Base-by-base conservation (phyloP, 2,113 vertebrate species). In the Thamnaconus septentrionalis region DNA sequence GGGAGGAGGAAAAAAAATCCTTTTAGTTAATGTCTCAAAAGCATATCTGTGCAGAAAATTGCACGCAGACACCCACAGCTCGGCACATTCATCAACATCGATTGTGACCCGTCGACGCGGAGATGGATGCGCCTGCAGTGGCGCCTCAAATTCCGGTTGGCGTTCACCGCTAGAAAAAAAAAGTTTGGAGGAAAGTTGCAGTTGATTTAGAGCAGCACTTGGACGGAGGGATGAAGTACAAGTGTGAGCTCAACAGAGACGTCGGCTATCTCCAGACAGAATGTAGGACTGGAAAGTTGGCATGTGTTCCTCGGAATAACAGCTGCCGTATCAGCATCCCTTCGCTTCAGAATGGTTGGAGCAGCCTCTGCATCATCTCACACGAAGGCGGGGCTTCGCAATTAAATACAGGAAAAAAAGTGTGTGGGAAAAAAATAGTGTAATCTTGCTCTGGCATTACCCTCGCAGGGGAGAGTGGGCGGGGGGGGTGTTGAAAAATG, bases 261-360 rank as follows among this genome's bases (percentile, higher is more conserved):
- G 73, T 80, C 71, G 78, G 43, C 66, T 74, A 66, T 76, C 81
- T 82, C 69, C 71, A 80, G 76, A 75, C 81, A 69, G 56, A 77
- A 76, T 83, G 60, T 81, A 59, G 68, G 52, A 59, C 53, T 61
- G 51, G 76, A 70, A 71, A 49, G 55, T 45, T 59, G 69, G n/a
- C 56, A 52, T 40, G 43, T 44, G 59, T 59, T 46, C 62, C 56
- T 61, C 73, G 75, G 59, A 80, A 65, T 59, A 70, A 53, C 41
- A 46, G 1, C 44, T 9, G 50, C 39, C 61, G 75, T 66, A 61
- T 78, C 64, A 75, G 59, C 59, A 59, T 54, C 60, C 52, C 56
- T 31, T 44, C 55, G 58, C 18, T 53, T 65, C 53, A 47, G 52
- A 53, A 8, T 5, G 53, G 52, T 42, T 52, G 0, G 8, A 68